These are phyloP conservation scores for Arothron firmamentum DNA, from an alignment of 2,113 vertebrate genomes.

Conservation along the genomic window DNA sequence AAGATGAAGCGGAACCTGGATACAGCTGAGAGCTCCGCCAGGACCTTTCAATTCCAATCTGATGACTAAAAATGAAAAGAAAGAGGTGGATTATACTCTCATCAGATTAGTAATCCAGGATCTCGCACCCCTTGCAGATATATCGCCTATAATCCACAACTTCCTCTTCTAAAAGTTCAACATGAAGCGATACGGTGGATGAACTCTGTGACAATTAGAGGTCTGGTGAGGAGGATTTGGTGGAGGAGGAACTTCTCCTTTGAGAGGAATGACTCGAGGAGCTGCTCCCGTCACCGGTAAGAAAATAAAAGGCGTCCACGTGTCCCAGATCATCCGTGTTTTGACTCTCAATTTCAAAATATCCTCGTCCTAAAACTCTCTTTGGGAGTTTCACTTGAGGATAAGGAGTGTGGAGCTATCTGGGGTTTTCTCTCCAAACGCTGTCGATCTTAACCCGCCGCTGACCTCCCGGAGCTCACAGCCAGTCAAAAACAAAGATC, in stretches of 20 bases:
- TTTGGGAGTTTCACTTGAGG: constrained; percentile 14
- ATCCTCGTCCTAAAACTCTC: constrained; percentile 21
- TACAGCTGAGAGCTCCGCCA: no score
- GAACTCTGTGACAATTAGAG: neutral
- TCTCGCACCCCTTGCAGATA: no score
- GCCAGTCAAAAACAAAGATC: constrained; percentile 54
- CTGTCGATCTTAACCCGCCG: constrained; percentile 38
- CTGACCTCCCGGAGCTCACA: constrained; percentile 59
- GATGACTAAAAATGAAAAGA: no score
- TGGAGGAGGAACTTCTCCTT: neutral
- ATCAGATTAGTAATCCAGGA: no score
- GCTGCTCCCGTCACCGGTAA: no score
- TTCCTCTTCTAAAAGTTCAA: no score
- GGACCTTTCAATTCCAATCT: no score
- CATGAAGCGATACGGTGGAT: no score
- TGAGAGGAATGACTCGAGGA: no score
- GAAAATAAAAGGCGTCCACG: no score
- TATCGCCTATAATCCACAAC: no score
- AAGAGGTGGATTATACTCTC: no score
- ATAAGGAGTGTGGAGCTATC: constrained; percentile 13
- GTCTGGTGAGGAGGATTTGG: neutral
- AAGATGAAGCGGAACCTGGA: neutral
- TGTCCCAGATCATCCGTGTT: neutral
- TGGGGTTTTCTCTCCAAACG: constrained; percentile 28
- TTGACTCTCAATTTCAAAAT: constrained; percentile 17